These are phyloP conservation scores for Gymnorhina tibicen DNA, from an alignment of 2,113 vertebrate species.

Conservation along the genomic window DNA sequence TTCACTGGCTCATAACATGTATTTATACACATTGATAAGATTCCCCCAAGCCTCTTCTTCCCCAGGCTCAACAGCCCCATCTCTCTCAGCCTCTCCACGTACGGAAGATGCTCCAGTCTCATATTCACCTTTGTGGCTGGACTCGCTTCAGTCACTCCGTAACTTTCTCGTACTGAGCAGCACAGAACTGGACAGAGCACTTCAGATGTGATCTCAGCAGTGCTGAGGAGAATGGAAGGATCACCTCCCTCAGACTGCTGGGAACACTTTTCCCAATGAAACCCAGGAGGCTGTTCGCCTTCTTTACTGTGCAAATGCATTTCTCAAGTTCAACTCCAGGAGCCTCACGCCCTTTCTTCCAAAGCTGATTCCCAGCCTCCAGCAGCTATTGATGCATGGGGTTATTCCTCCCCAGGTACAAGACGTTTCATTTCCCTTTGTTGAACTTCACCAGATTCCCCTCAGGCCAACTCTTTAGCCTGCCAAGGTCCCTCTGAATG, in stretches of 20 bases:
- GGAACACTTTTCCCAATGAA: not conserved
- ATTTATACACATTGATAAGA: not conserved
- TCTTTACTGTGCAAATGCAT: not conserved
- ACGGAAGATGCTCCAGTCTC: not conserved
- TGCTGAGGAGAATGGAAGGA: not conserved
- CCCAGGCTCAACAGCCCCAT: not conserved
- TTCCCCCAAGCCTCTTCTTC: not conserved
- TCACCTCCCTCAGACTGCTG: not conserved
- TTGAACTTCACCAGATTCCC: not conserved
- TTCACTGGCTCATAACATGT: not conserved
- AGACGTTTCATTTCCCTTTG: not conserved
- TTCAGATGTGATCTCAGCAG: not conserved
- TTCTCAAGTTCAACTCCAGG: not conserved
- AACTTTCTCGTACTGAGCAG: not conserved
- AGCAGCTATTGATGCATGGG: not conserved
- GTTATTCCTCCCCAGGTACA: not conserved
- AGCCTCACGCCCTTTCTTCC: not conserved
- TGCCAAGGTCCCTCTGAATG: not conserved
- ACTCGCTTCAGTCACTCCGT: not conserved
- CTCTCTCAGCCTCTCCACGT: not conserved
- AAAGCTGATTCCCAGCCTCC: not conserved
- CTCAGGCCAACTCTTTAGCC: not conserved
- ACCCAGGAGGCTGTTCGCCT: not conserved
- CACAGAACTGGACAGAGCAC: not conserved
- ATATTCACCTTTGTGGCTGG: not conserved